Base-by-base conservation (phyloP, 2,888 invertebrate genomes). In the Scaptomyza parva region DNA sequence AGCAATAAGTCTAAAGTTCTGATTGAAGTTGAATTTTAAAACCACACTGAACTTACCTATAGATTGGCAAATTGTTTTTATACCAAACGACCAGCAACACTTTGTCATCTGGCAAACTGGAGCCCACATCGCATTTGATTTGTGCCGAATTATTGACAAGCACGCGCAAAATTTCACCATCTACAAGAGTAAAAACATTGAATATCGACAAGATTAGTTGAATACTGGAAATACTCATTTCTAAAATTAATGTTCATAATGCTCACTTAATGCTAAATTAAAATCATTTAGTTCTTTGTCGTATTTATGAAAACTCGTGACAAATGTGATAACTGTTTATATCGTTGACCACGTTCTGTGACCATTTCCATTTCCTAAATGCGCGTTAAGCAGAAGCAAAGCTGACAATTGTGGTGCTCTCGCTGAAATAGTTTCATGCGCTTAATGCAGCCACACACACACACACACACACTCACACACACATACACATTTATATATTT, bases 41-140 rank as follows among this genome's bases (percentile, higher is more conserved):
- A 17, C 37, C 17, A 9, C 14, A 5, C 22, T 24, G 20, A 55
- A 88, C 92, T 93, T 90, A 97, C 97, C 97, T 97, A 93, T 97
- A 97, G 87, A 97, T 96, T 70, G 97, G 97, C 70, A 95, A 94
- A 91, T 97, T 96, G 90, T 96, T 96, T 91, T 97, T 97, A 92
- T 97, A 97, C 97, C 97, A 97, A 53, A 97, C 96, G 84, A 97
- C 96, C 52, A 97, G 94, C 45, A 96, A 94, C 65, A 96, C 95
- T 68, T 95, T 94, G 92, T 97, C 97, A 82, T 96, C 95, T 41
- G 94, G 93, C 76, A 94, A 93, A 52, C 95, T 95, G 44, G 96
- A 94, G 76, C 95, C 94, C 79, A 97, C 95, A 93, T 97, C 97
- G 92, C 97, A 97, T 33, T 97, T 97, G 80, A 97, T 93, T 85